phyloP scores from a whole-genome alignment of 2,888 invertebrate genomes.

The Pogonocherus hispidulus region DNA sequence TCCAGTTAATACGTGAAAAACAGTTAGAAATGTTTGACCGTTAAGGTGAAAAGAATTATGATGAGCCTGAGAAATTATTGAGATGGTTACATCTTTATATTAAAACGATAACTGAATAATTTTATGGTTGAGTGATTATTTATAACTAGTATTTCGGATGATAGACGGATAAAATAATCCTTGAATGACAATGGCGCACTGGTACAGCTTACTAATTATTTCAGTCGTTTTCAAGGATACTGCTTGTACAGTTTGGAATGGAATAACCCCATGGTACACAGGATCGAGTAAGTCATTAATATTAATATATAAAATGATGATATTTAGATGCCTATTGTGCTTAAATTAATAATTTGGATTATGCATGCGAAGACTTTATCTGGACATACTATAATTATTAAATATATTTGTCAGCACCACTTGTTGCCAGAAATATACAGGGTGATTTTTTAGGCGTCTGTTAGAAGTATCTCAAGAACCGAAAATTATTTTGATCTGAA shows the following conservation, averaged over 20 bases:
- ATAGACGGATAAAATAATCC: conserved; percentile 10
- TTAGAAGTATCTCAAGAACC: too few species aligned
- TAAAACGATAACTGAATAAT: conserved; percentile 25
- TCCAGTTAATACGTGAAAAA: conserved; percentile 21
- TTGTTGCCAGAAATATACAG: too few species aligned
- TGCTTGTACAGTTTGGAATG: conserved; percentile 66
- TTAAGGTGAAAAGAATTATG: neutral
- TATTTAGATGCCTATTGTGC: neutral
- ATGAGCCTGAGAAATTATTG: neutral
- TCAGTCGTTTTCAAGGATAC: conserved; percentile 39
- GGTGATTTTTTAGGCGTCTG: too few species aligned
- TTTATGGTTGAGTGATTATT: conserved; percentile 16
- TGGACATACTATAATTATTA: too few species aligned
- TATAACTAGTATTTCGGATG: conserved; percentile 16
- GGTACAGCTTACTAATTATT: conserved; percentile 28
- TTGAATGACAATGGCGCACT: conserved; percentile 23
- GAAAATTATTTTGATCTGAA: too few species aligned
- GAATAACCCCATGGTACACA: conserved; percentile 71
- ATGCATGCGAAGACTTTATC: too few species aligned
- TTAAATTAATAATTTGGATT: neutral
- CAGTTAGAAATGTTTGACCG: conserved; percentile 25
- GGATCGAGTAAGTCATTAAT: conserved; percentile 70
- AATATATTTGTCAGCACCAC: too few species aligned
- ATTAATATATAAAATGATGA: neutral
- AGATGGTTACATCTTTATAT: conserved; percentile 1